Base-by-base conservation (phyloP, 2,888 invertebrate species). In the Monopis laevigella region DNA sequence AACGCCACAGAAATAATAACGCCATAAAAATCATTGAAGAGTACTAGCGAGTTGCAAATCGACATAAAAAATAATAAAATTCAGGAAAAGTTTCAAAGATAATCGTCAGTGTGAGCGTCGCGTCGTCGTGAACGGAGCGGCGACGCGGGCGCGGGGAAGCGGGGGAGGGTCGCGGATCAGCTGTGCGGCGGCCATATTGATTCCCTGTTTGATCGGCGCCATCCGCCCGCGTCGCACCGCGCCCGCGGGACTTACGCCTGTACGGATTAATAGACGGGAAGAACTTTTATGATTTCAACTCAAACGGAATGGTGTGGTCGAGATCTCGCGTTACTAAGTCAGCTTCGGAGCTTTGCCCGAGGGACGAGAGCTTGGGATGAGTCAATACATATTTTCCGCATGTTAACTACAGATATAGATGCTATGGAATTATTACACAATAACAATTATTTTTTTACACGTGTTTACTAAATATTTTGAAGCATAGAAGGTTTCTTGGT, bases 281-380 rank as follows among this genome's bases (percentile, higher is more conserved):
- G 72, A 73, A 78, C 74, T 78, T 77, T 78, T 77, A 77, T 78
- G 75, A 77, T 78, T 78, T 78, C 68, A 75, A 75, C 67, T 74
- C 66, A 73, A 74, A 77, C 69, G 69, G 59, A 63, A 58, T 62
- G 59, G 60, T 57, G 54, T 13, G 17, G 40, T 11, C 29, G 16
- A 8, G n/a, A n/a, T n/a, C n/a, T n/a, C 17, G 14, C 39, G 12
- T 40, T 28, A 27, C 19, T 10, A 24, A 24, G 6, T 10, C 10
- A 24, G 24, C 24, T 36, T 11, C 5, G 21, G 21, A 18, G n/a
- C 16, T 34, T 4, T 10, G 21, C 36, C 36, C 21, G 8, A 12
- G 36, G 36, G 36, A 34, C 14, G 12, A 6, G 16, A 3, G 21
- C 2, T 12, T n/a, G n/a, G n/a, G n/a, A n/a, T n/a, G n/a, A 8